Conservation (phyloP, 2,888 invertebrate species). For the Tetropium fuscum region DNA sequence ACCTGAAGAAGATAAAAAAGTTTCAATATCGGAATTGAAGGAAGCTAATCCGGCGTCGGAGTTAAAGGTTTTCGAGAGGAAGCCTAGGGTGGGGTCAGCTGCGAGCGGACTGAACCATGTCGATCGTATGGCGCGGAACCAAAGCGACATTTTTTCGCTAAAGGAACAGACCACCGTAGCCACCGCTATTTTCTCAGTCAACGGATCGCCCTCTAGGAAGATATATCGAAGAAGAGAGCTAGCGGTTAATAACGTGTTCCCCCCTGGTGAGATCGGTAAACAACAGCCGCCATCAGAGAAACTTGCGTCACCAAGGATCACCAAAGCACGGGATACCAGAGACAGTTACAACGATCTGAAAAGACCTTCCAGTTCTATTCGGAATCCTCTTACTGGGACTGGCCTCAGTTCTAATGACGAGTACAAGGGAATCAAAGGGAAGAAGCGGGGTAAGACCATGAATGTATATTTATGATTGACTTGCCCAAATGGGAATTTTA, state of each 20-base stretch:
- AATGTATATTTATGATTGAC: no score
- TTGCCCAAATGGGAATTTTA: no score
- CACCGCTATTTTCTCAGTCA: constrained; percentile 49
- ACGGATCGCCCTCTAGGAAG: constrained; percentile 49
- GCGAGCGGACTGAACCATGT: constrained; percentile 12
- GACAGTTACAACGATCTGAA: constrained; percentile 47
- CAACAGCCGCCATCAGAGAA: constrained; percentile 23
- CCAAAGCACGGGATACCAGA: constrained; percentile 36
- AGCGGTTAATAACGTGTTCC: constrained; percentile 21
- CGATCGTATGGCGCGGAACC: constrained; percentile 43
- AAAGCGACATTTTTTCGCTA: constrained; percentile 54
- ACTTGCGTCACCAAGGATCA: constrained; percentile 15
- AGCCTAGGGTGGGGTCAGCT: constrained; percentile 23
- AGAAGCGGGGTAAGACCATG: constrained; percentile 54
- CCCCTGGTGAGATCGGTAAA: constrained; percentile 16
- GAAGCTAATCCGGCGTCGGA: not conserved
- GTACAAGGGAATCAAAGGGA: constrained; percentile 49
- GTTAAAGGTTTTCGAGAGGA: constrained; percentile 8
- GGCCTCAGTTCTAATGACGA: constrained; percentile 59
- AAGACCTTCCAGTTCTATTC: constrained; percentile 48
- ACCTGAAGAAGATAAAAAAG: not conserved
- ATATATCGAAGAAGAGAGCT: constrained; percentile 28
- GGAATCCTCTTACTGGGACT: constrained; percentile 62
- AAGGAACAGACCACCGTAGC: constrained; percentile 42
- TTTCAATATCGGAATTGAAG: not conserved